Evolutionary conservation across 2,888 invertebrate species (phyloP), one percentile per base, ranked within the genome.

Genomic region (Strigamia transsilvanica): DNA sequence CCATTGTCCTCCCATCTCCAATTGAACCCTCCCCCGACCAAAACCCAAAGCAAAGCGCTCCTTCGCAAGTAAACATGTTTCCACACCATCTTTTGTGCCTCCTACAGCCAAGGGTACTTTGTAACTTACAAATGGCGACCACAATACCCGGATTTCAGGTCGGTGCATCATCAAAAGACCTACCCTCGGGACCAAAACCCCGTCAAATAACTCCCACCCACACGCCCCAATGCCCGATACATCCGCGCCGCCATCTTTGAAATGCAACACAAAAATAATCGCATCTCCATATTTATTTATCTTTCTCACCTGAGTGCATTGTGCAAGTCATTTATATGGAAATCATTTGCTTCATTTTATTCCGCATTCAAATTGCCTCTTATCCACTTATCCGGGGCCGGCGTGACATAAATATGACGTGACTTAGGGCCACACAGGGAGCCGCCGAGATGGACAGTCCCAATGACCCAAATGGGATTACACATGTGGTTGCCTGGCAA

Each of bases 381-480:
- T 18, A 61, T 61, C 61, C 61, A 23, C 23, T 61, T 61, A 61
- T 15, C 61, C 61, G 18, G 5, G n/a, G 61, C 15, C 18, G 61
- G 61, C 61, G 61, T 61, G 61, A 61, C 61, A 18, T 18, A 61
- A 61, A 61, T 61, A 18, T 61, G 61, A 61, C 23, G 61, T 61
- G 61, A 61, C 61, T 61, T 61, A 61, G 21, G 61, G 61, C 61
- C 61, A 61, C 61, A 61, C 61, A 18, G 61, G 61, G 61, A 61
- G 61, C 61, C 61, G 61, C 18, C 51, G 61, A 61, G 61, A 61
- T 61, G 61, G 61, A 61, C 61, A 61, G 61, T 61, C 61, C 61
- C 61, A 18, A 61, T 61, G 61, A 61, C 61, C 61, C 61, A 61
- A 61, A 61, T 61, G 61, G 61, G 61, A 61, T 61, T 61, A 61